A percentile compares a stretch with the other conserved stretches of the same genome.
These are phyloP conservation scores for Donacobius atricapilla DNA, from an alignment of 2,113 vertebrate species.

Conservation along the genomic window DNA sequence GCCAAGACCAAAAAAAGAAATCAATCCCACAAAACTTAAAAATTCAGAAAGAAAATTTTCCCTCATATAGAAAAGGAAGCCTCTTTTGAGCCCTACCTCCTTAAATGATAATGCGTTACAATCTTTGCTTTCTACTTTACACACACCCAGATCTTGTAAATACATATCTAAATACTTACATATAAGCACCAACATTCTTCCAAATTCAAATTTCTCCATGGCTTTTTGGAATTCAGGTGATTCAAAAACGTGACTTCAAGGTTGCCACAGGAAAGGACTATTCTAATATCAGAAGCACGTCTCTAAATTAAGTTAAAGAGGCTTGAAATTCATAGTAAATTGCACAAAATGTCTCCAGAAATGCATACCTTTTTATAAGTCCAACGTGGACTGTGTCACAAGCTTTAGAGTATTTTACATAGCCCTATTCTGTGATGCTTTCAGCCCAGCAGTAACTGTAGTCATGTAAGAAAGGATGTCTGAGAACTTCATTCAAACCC, in stretches of 20 bases:
- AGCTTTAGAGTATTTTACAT: not conserved
- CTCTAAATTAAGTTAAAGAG: not conserved
- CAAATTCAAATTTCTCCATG: not conserved
- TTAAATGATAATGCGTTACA: not conserved
- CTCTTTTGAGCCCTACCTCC: not conserved
- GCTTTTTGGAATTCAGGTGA: not conserved
- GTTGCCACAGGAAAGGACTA: not conserved
- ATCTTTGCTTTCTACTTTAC: not conserved
- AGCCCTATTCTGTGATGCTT: not conserved
- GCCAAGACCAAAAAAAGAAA: not conserved
- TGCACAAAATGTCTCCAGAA: not conserved
- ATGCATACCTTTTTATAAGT: not conserved
- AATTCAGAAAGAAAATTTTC: not conserved
- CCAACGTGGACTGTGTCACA: fast-evolving
- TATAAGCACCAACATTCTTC: not conserved
- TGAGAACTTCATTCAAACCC: not conserved
- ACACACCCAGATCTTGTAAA: not conserved
- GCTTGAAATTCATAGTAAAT: not conserved
- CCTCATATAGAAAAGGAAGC: not conserved
- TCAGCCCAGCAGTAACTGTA: not conserved
- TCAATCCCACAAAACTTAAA: not conserved
- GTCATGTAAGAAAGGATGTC: not conserved
- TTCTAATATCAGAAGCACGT: not conserved
- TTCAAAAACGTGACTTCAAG: not conserved
- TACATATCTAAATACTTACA: not conserved